Conservation (phyloP, 2,113 vertebrate genomes). For the Hiodon tergisus region DNA sequence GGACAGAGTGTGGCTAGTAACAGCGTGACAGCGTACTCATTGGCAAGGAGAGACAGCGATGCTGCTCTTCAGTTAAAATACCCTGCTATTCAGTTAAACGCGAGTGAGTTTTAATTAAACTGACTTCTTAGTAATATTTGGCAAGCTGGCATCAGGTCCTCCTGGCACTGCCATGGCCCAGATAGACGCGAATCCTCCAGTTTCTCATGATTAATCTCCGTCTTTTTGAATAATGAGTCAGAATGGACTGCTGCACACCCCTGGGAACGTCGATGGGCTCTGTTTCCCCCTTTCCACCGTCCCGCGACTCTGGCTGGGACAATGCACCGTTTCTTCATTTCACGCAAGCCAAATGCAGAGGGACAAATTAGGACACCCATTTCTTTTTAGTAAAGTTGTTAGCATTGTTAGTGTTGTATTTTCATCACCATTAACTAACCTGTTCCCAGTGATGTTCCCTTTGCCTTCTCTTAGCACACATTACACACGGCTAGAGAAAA, state of each 20-base stretch:
- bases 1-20: no score
- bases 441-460: no score
- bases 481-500: no score
- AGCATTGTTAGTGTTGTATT: not conserved
- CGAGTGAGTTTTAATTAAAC: no score
- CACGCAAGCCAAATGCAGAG: constrained; percentile 48
- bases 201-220: constrained; percentile 77
- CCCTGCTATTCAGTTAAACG: no score
- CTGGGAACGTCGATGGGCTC: constrained; percentile 65
- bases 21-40: no score
- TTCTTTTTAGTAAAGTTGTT: constrained; percentile 34
- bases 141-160: constrained; percentile 60
- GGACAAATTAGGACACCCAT: constrained; percentile 48
- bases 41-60: no score
- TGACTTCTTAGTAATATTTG: not conserved
- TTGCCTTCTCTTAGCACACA: no score
- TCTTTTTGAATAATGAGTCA: constrained; percentile 76
- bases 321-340: constrained; percentile 40
- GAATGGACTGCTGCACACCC: constrained; percentile 71
- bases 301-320: constrained; percentile 42
- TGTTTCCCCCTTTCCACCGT: constrained; percentile 42
- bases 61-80: no score
- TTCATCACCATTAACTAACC: not conserved
- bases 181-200: constrained; percentile 74
- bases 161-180: constrained; percentile 62